Conservation (phyloP, 2,797 vertebrate species). For the Sebastes umbrosus region DNA sequence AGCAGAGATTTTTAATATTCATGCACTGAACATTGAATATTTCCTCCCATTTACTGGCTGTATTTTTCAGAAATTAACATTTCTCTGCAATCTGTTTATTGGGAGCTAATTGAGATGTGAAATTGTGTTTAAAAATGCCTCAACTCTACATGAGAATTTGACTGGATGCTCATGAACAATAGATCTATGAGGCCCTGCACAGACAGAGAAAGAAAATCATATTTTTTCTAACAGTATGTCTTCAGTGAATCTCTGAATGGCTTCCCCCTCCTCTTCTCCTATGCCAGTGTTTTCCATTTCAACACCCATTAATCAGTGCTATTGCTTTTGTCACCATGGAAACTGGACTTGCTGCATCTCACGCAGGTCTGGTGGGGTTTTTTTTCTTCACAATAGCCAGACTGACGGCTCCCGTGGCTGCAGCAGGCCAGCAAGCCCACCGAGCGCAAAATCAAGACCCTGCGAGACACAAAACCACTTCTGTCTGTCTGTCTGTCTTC, state of each 20-base stretch:
- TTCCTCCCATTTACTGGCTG: neutral
- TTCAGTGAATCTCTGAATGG: constrained; percentile 51
- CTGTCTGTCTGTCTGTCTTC: neutral
- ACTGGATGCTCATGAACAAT: neutral
- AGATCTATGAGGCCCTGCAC: neutral
- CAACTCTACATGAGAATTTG: neutral
- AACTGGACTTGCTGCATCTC: constrained; percentile 82
- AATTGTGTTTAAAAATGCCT: neutral
- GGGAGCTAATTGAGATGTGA: neutral
- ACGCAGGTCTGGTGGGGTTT: constrained; percentile 55
- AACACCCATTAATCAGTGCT: constrained; percentile 77
- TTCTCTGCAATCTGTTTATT: neutral
- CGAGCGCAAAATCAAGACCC: constrained; percentile 19
- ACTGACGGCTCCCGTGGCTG: constrained; percentile 60
- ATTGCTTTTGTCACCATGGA: constrained; percentile 85
- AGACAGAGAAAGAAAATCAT: neutral
- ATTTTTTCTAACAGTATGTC: constrained; percentile 6
- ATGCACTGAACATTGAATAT: neutral
- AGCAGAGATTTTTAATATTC: neutral
- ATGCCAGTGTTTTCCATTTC: constrained; percentile 57
- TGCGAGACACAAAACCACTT: constrained; percentile 36
- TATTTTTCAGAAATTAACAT: neutral
- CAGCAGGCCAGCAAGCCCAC: constrained; percentile 56
- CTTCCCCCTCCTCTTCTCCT: neutral
- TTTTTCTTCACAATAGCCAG: constrained; percentile 38